phyloP scores from a whole-genome alignment of 2,113 vertebrate species.

The Deroptyus accipitrinus region DNA sequence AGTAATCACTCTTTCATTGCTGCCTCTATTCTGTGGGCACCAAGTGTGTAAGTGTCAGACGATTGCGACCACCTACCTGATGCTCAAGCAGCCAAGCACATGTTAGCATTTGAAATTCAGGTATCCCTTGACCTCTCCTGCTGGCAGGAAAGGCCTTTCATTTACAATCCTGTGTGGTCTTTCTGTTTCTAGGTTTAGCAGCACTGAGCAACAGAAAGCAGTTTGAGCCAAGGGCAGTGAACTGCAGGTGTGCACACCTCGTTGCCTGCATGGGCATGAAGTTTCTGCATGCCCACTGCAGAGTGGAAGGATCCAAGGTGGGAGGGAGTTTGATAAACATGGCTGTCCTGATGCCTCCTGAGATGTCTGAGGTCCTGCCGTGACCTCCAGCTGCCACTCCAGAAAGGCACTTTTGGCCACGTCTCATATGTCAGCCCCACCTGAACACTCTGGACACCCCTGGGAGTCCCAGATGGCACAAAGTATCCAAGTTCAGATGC shows the following conservation, averaged over 20 bases:
- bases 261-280: background rate
- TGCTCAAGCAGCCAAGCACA: background rate
- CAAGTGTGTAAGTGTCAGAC: background rate
- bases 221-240: background rate
- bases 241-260: background rate
- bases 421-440: background rate
- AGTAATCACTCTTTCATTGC: rapidly evolving
- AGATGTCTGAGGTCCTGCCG: background rate
- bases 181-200: background rate
- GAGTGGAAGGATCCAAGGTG: background rate
- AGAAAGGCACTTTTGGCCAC: background rate
- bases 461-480: background rate
- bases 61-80: rapidly evolving
- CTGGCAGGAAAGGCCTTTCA: background rate
- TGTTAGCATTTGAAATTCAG: background rate
- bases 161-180: background rate
- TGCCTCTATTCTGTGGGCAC: background rate
- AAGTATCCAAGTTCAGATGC: background rate
- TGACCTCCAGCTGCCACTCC: background rate
- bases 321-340: background rate
- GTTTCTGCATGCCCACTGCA: background rate
- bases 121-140: background rate
- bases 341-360: background rate
- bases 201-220: background rate
- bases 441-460: background rate